Base-by-base conservation (phyloP, 2,113 vertebrate genomes). In the Tenebrosternarchus preto region DNA sequence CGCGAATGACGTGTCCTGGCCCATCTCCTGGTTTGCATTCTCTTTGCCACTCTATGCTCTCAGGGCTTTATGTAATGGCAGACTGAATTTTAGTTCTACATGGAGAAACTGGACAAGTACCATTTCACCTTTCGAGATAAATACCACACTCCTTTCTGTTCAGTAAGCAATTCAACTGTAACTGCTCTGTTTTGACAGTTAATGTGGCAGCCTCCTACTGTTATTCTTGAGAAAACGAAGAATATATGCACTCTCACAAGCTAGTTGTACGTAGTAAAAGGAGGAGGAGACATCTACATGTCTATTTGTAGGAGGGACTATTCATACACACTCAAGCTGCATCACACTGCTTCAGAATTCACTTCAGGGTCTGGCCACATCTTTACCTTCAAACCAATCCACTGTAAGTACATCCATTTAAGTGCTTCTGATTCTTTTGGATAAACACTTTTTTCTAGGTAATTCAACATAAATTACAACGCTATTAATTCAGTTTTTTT, bases 351-450 rank as follows among this genome's bases (percentile, higher is more conserved):
- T 63, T 55, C 20, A 72, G 55, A 71, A 3, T 53, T 66, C 7
- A 50, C 2, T n/a, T n/a, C n/a, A 12, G 17, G 46, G 16, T 39
- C 29, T 60, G 31, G 16, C 29, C 20, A 39, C 50, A 20, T 36
- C n/a, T 24, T 46, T 20, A n/a, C n/a, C 27, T 56, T 36, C 25
- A 57, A n/a, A 29, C 33, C 64, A 22, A 43, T 25, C 7, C 46
- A 16, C 6, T 46, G 77, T 72, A 72, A 79, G 77, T 60, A 63
- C 17, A n/a, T 31, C 0, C 12, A 39, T 71, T 78, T 29, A 50
- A 57, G 29, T 36, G 43, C 27, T 3, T 50, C 43, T 15, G 43
- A 15, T 50, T 50, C 43, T 50, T 50, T 50, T 50, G 11, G 43
- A 50, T 50, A 50, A 50, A 12, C 43, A 50, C 43, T 50, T 50